These are phyloP conservation scores for Abrostola tripartita DNA, from an alignment of 2,888 invertebrate species.

Conservation along the genomic window DNA sequence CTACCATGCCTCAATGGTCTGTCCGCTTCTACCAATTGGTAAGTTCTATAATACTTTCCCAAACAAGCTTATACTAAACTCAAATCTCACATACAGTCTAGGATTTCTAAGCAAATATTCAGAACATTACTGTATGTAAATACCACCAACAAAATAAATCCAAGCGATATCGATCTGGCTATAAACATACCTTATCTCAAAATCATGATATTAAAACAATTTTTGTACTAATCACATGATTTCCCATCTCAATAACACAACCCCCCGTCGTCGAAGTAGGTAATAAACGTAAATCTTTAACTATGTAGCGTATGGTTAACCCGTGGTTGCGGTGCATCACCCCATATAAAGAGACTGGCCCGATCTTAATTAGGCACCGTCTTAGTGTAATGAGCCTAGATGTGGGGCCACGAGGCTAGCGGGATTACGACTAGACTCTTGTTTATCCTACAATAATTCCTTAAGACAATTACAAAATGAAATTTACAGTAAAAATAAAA, in stretches of 20 bases:
- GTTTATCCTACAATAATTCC: neutral
- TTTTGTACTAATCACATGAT: constrained; percentile 51
- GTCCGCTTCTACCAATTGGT: no score
- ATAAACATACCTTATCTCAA: constrained; percentile 30
- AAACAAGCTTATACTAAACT: neutral
- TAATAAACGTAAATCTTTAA: constrained; percentile 55
- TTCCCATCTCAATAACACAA: constrained; percentile 49
- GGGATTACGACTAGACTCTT: neutral
- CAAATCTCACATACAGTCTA: neutral
- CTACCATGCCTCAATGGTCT: no score
- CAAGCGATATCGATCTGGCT: constrained; percentile 39
- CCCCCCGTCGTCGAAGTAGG: constrained; percentile 44
- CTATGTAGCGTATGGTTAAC: constrained; percentile 52
- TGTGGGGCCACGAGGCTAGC: constrained; percentile 47
- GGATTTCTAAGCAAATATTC: constrained; percentile 15
- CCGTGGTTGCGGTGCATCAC: constrained; percentile 58
- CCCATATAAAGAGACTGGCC: constrained; percentile 68
- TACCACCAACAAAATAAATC: constrained; percentile 36
- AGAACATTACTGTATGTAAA: constrained; percentile 6
- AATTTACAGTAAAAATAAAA: neutral
- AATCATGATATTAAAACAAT: constrained; percentile 42
- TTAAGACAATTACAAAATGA: neutral
- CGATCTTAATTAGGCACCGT: constrained; percentile 67
- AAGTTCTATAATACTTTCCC: neutral
- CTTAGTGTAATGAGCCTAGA: constrained; percentile 68